These are phyloP conservation scores for Electrophaes corylata DNA, from an alignment of 2,888 invertebrate genomes.

Conservation along the genomic window DNA sequence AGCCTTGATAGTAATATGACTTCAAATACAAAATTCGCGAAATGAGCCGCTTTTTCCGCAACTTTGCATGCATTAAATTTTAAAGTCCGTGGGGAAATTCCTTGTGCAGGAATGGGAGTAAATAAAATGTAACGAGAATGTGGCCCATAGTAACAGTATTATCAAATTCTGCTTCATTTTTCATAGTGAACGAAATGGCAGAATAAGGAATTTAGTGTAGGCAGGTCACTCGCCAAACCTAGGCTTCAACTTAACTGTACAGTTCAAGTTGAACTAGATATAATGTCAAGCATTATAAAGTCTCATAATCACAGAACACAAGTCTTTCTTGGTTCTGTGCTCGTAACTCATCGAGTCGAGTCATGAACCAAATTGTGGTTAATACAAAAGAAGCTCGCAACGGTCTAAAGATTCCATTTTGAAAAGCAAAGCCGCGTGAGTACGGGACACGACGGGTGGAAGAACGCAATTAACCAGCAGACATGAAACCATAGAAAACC, in stretches of 20 bases:
- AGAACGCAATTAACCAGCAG: background rate
- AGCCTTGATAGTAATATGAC: no score
- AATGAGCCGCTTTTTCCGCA: conserved; percentile 14
- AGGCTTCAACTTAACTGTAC: background rate
- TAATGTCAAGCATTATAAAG: no score
- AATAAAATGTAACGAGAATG: conserved; percentile 7
- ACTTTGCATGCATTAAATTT: conserved; percentile 20
- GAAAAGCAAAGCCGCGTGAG: background rate
- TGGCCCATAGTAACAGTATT: conserved; percentile 2
- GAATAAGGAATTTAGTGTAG: background rate
- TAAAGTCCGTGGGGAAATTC: conserved; percentile 26
- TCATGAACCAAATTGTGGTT: no score
- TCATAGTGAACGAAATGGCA: background rate
- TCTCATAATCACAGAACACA: no score
- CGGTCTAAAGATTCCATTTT: background rate
- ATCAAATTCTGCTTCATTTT: conserved; percentile 1
- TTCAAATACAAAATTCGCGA: background rate
- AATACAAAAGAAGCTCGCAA: no score
- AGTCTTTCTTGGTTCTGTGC: no score
- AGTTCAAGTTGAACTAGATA: background rate
- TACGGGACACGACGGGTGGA: background rate
- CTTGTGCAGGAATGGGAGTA: background rate
- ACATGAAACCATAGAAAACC: background rate
- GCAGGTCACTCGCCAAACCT: background rate
- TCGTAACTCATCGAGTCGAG: no score